Evolutionary conservation across 2,797 vertebrate species (phyloP).

Genomic region (Brachyalestes nurse): DNA sequence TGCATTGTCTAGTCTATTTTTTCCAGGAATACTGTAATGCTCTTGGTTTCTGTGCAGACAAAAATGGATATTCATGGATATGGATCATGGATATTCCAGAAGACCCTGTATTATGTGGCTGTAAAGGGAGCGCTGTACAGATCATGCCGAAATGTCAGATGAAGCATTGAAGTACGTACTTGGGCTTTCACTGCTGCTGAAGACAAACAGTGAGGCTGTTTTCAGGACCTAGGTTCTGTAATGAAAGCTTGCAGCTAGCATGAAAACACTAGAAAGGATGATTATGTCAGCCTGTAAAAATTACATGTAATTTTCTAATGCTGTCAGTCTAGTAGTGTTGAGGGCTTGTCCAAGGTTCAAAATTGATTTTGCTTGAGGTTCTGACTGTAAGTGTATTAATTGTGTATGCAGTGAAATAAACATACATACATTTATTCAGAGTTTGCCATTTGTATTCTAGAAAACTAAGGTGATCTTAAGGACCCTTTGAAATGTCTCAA

Average conservation of each 20-base stretch:
- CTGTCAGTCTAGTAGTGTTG: background rate
- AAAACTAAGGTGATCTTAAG: no score
- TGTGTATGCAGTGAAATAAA: background rate
- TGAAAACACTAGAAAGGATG: background rate
- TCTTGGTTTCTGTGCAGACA: background rate
- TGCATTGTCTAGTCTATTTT: background rate
- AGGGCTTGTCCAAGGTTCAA: background rate
- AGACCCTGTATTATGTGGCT: background rate
- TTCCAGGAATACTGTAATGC: background rate
- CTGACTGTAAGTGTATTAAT: background rate
- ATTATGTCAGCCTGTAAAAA: background rate
- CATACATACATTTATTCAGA: background rate
- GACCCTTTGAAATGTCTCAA: no score
- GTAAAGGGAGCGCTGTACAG: constrained; percentile 2
- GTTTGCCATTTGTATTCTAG: background rate
- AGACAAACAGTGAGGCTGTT: background rate
- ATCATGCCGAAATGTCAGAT: constrained; percentile 1
- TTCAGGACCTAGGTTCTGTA: background rate
- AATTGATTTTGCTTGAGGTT: background rate
- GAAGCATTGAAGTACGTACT: background rate
- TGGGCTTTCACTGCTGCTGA: background rate
- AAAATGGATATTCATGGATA: no score
- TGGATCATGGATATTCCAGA: background rate
- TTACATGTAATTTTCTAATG: constrained; percentile 3
- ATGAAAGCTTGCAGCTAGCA: background rate